A percentile compares a stretch with the other conserved stretches of the same genome.
phyloP scores from a whole-genome alignment of 1,140 invertebrate species.

The Drosophila watanabei region DNA sequence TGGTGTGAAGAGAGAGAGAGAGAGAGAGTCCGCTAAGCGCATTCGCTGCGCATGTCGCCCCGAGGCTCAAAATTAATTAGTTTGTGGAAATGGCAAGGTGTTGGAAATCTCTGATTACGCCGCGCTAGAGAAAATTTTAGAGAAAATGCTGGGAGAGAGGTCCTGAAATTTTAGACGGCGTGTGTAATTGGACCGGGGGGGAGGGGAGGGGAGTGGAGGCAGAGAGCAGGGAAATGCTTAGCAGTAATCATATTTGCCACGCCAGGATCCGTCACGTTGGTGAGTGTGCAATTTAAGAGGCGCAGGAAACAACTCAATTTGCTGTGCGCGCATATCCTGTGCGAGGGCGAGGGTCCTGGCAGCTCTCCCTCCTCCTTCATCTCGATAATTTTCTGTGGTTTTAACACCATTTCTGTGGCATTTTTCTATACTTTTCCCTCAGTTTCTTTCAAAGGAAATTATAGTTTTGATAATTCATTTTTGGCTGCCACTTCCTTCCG shows the following conservation, averaged over 20 bases:
- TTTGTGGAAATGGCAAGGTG: slow-evolving; percentile 63
- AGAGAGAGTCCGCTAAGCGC: slow-evolving; percentile 76
- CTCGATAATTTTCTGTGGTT: slow-evolving; percentile 68
- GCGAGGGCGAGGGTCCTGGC: slow-evolving; percentile 12
- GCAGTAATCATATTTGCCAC: slow-evolving; percentile 81
- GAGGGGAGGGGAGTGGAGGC: not conserved
- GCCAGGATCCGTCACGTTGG: slow-evolving; percentile 39
- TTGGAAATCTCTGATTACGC: slow-evolving; percentile 81
- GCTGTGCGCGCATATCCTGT: slow-evolving; percentile 62
- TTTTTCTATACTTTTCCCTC: slow-evolving; percentile 2
- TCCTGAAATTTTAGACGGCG: slow-evolving; percentile 65
- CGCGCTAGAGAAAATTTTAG: not conserved
- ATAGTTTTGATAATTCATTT: slow-evolving; percentile 19
- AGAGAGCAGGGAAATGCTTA: slow-evolving; percentile 43
- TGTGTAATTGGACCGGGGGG: slow-evolving; percentile 62
- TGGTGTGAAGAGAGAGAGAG: slow-evolving; percentile 27
- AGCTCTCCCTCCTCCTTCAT: slow-evolving; percentile 20
- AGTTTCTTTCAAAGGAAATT: not conserved
- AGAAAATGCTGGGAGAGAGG: not conserved
- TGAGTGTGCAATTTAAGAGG: slow-evolving; percentile 70
- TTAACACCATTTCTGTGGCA: slow-evolving; percentile 54
- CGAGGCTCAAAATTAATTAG: slow-evolving; percentile 65
- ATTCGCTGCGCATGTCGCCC: slow-evolving; percentile 71
- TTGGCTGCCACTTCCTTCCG: slow-evolving; percentile 68
- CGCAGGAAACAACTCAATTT: slow-evolving; percentile 80